A percentile compares a stretch with the other conserved stretches of the same genome.
Conservation (phyloP, 2,888 invertebrate species). For the Brachyptera risi region DNA sequence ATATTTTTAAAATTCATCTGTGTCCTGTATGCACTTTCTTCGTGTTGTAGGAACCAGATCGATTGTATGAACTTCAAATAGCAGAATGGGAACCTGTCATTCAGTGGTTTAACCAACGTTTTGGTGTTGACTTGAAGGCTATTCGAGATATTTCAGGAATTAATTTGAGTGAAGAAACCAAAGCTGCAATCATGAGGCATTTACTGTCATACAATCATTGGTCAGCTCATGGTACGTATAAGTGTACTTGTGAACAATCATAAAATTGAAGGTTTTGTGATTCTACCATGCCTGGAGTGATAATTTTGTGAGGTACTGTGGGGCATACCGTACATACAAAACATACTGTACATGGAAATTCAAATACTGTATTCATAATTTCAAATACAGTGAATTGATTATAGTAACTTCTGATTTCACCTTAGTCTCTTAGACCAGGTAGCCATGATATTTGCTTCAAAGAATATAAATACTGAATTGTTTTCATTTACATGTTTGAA, state of each 20-base stretch:
- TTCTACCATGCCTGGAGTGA: not conserved
- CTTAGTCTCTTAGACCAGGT: too few species aligned
- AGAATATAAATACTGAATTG: not conserved
- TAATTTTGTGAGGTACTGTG: too few species aligned
- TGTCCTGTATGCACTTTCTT: not conserved
- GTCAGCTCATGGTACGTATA: conserved; percentile 69
- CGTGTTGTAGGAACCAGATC: conserved; percentile 63
- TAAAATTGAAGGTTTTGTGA: too few species aligned
- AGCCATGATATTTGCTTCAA: too few species aligned
- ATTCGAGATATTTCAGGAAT: conserved; percentile 69
- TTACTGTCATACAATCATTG: conserved; percentile 77
- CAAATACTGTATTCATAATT: not conserved
- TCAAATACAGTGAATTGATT: not conserved
- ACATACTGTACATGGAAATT: not conserved
- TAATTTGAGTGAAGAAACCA: conserved; percentile 59
- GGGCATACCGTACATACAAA: not conserved
- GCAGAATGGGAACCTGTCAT: conserved; percentile 87
- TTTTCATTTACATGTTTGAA: not conserved
- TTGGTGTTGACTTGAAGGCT: conserved; percentile 65
- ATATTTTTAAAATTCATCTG: not conserved
- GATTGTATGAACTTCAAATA: conserved; percentile 69
- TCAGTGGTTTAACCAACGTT: conserved; percentile 83
- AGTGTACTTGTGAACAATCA: not conserved
- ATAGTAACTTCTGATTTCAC: too few species aligned
- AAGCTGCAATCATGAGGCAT: conserved; percentile 66